Conservation (phyloP, 64 coral and sea anemone species). For the Pocillopora damicornis region DNA sequence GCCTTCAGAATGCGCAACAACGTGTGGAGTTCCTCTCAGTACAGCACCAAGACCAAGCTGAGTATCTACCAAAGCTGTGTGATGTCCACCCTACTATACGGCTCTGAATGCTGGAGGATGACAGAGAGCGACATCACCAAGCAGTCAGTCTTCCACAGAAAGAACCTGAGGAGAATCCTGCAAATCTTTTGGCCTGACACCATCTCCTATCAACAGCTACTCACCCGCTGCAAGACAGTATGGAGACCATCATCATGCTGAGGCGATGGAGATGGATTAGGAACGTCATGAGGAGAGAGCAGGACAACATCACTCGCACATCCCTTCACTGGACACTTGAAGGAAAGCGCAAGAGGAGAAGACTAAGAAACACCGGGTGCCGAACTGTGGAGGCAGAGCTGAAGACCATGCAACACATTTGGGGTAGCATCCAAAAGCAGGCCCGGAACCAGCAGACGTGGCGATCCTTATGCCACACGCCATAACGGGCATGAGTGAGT, state of each 20-base stretch:
- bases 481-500: no score
- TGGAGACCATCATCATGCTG: background rate
- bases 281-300: background rate
- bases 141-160: no score
- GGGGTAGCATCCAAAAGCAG: background rate
- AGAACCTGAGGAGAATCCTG: no score
- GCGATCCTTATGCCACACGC: no score
- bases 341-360: background rate
- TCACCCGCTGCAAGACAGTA: background rate
- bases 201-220: background rate
- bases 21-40: background rate
- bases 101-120: no score
- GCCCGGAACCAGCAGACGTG: no score
- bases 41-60: background rate
- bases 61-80: background rate
- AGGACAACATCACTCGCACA: background rate
- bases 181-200: no score
- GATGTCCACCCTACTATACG: no score
- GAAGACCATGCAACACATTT: background rate
- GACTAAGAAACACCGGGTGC: background rate
- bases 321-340: slow-evolving; percentile 30
- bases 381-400: slow-evolving; percentile 2
- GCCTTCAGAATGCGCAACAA: background rate
- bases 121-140: no score
- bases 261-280: background rate